phyloP scores from a whole-genome alignment of 2,113 vertebrate species.

The Stomatorhinus ivindoensis region DNA sequence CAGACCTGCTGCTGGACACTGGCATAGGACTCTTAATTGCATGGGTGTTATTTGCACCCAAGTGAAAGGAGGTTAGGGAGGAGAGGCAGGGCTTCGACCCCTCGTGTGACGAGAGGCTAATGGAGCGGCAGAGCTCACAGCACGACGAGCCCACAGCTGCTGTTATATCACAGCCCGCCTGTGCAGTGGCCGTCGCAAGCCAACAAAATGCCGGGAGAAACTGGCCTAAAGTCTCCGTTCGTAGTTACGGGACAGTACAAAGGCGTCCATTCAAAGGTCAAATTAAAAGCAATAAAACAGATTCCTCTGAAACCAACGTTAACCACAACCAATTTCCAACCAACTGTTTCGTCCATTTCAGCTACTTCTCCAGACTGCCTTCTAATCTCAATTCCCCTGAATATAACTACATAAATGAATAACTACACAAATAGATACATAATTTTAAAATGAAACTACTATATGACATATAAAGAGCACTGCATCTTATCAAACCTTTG shows the following conservation, averaged over 20 bases:
- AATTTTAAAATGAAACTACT: neutral
- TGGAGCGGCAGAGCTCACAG: neutral
- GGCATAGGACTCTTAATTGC: constrained; percentile 43
- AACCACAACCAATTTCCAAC: neutral
- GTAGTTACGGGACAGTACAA: neutral
- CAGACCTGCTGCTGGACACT: constrained; percentile 33
- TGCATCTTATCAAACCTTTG: constrained; percentile 11
- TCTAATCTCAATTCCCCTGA: neutral
- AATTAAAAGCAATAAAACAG: neutral
- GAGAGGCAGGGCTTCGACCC: neutral
- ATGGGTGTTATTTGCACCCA: constrained; percentile 39
- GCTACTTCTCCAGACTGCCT: neutral
- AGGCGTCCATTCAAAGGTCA: neutral
- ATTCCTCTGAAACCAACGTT: neutral
- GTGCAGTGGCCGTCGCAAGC: neutral
- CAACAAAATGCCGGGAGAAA: neutral
- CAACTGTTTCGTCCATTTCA: neutral
- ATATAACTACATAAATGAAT: neutral
- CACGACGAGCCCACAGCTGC: neutral
- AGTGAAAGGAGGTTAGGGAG: constrained; percentile 36
- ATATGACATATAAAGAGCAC: neutral
- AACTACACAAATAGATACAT: neutral
- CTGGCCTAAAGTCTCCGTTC: neutral
- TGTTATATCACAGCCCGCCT: neutral
- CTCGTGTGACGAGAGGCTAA: constrained; percentile 29